A percentile compares a stretch with the other conserved stretches of the same genome.
Evolutionary conservation across 2,113 vertebrate genomes (phyloP).

Genomic region (Centropus unirufus): DNA sequence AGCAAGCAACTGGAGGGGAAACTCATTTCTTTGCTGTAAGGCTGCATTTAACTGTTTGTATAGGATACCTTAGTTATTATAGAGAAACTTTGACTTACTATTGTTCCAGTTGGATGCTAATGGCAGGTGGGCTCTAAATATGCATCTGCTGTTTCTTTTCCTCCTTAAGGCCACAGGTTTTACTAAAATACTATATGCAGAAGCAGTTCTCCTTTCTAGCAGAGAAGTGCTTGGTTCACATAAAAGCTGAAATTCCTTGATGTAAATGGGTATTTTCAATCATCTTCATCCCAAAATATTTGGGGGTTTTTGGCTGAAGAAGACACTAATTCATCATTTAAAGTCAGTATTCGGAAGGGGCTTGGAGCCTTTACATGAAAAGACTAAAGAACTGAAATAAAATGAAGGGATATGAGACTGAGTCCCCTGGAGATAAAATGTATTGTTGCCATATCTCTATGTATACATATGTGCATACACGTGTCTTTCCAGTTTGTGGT

Average conservation of each 20-base stretch:
- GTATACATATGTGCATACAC: accelerated
- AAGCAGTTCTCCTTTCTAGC: background rate
- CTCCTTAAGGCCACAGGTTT: background rate
- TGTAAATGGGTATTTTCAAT: background rate
- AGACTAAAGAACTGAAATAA: background rate
- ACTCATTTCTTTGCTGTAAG: background rate
- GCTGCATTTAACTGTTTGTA: background rate
- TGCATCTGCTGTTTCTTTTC: background rate
- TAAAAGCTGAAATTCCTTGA: background rate
- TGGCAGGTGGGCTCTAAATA: background rate
- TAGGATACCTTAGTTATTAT: background rate
- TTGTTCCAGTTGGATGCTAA: background rate
- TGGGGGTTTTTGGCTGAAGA: background rate
- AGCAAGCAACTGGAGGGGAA: background rate
- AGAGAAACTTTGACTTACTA: background rate
- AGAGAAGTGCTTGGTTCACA: background rate
- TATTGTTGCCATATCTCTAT: background rate
- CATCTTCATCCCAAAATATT: background rate
- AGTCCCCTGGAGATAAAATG: background rate
- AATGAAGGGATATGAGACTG: background rate
- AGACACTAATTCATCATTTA: background rate
- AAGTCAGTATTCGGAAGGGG: background rate
- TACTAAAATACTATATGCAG: accelerated
- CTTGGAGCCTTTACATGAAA: background rate
- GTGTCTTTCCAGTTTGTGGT: background rate